phyloP scores from a whole-genome alignment of 2,888 invertebrate species.

The Scaptomyza cyrtandrae region DNA sequence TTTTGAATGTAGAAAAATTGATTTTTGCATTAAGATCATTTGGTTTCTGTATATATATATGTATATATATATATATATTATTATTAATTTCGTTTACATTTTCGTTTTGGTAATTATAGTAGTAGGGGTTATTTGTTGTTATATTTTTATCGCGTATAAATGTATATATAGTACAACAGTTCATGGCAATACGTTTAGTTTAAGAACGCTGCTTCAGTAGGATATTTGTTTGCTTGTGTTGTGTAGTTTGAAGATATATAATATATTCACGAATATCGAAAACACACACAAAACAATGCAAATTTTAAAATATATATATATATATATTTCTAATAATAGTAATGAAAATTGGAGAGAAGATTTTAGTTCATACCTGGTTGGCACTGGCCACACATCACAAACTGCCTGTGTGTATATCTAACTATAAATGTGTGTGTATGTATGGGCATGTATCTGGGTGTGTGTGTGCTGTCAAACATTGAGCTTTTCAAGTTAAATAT shows the following conservation, averaged over 20 bases:
- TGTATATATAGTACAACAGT: constrained; percentile 69
- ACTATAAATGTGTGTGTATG: constrained; percentile 3
- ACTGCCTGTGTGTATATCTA: constrained; percentile 20
- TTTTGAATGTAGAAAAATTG: constrained; percentile 54
- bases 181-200: constrained; percentile 62
- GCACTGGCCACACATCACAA: constrained; percentile 64
- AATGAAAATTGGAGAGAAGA: constrained; percentile 19
- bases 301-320: constrained; percentile 17
- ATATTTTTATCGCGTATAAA: constrained; percentile 34
- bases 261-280: constrained; percentile 33
- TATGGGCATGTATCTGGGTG: background rate
- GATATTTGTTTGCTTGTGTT: constrained; percentile 44
- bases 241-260: constrained; percentile 24
- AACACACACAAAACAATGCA: constrained; percentile 21
- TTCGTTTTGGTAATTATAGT: constrained; percentile 57
- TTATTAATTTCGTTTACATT: constrained; percentile 67
- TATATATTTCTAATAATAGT: constrained; percentile 39
- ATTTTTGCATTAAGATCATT: constrained; percentile 72
- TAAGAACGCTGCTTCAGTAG: constrained; percentile 57
- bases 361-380: constrained; percentile 57
- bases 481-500: constrained; percentile 63
- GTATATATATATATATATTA: constrained; percentile 38
- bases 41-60: constrained; percentile 59
- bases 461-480: constrained; percentile 58
- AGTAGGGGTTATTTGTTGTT: constrained; percentile 28